Conservation (phyloP, 64 coral and sea anemone species). For the Hydrozoanthus tunicans region DNA sequence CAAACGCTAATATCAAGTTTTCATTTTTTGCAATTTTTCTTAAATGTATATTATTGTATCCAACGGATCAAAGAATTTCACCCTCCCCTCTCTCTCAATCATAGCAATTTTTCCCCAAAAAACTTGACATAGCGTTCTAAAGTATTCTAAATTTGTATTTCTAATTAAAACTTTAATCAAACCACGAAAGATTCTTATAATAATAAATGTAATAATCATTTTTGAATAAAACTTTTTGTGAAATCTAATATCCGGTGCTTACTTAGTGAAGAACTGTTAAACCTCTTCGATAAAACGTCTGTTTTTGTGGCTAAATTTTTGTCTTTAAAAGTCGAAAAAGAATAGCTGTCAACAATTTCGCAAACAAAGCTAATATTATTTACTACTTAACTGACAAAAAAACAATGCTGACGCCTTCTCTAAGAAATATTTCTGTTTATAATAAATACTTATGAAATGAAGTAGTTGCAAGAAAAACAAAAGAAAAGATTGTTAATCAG, state of each 20-base stretch:
- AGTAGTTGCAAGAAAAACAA: not conserved
- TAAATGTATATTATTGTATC: not conserved
- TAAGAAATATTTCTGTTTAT: conserved; percentile 38
- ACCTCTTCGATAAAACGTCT: not conserved
- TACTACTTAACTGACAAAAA: not conserved
- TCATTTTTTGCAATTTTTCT: not conserved
- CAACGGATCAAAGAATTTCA: not conserved
- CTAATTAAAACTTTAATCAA: not conserved
- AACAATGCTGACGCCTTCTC: not conserved
- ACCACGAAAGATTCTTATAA: not conserved
- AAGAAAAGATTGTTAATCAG: conserved; percentile 6
- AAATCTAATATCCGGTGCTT: not conserved
- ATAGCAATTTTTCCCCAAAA: not conserved
- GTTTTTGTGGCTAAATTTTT: not conserved
- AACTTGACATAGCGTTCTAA: conserved; percentile 39
- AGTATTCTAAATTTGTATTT: conserved; percentile 10
- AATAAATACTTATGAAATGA: conserved; percentile 36
- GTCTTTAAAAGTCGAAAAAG: not conserved
- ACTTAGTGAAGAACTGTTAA: not conserved
- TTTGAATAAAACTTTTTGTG: not conserved
- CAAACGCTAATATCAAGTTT: conserved; percentile 26
- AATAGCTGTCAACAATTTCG: not conserved
- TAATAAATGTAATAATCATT: conserved; percentile 17
- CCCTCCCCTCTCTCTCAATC: too few relatives aligned
- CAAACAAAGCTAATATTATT: not conserved